Conservation (phyloP, 2,888 invertebrate species). For the Girardia tigrina region DNA sequence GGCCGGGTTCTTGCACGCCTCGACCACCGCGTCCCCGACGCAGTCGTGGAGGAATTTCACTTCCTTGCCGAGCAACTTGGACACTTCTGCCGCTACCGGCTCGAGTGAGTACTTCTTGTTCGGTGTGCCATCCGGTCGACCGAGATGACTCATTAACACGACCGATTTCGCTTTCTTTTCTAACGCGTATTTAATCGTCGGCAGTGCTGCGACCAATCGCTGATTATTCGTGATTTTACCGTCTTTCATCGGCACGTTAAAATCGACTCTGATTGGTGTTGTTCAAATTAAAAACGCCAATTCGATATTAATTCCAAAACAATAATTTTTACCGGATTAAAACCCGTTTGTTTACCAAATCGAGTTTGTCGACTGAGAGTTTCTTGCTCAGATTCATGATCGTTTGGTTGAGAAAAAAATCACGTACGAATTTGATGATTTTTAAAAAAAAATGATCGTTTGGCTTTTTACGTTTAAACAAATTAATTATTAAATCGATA, state of each 20-base stretch:
- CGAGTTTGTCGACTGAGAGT: background rate
- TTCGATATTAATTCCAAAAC: too few species aligned
- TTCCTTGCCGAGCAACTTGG: constrained; percentile 61
- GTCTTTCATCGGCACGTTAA: constrained; percentile 88
- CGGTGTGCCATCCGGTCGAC: constrained; percentile 79
- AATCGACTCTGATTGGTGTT: constrained; percentile 75
- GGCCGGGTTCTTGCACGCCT: constrained; percentile 71
- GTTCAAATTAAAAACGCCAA: too few species aligned
- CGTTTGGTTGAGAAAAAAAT: too few species aligned
- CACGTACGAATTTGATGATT: too few species aligned
- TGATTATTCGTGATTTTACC: constrained; percentile 92
- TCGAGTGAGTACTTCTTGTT: constrained; percentile 76
- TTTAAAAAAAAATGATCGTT: too few species aligned
- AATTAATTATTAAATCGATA: too few species aligned
- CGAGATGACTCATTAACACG: constrained; percentile 91
- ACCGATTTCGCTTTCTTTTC: constrained; percentile 84
- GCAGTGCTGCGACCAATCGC: constrained; percentile 81
- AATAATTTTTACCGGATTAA: background rate
- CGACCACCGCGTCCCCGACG: constrained; percentile 77
- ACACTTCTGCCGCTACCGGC: constrained; percentile 79
- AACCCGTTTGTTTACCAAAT: background rate
- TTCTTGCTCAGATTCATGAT: constrained; percentile 18
- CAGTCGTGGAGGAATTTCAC: constrained; percentile 66
- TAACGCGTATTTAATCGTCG: constrained; percentile 77
- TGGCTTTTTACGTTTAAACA: too few species aligned